Evolutionary conservation across 2,888 invertebrate species (phyloP).

Genomic region (Ennomos quercinarius): DNA sequence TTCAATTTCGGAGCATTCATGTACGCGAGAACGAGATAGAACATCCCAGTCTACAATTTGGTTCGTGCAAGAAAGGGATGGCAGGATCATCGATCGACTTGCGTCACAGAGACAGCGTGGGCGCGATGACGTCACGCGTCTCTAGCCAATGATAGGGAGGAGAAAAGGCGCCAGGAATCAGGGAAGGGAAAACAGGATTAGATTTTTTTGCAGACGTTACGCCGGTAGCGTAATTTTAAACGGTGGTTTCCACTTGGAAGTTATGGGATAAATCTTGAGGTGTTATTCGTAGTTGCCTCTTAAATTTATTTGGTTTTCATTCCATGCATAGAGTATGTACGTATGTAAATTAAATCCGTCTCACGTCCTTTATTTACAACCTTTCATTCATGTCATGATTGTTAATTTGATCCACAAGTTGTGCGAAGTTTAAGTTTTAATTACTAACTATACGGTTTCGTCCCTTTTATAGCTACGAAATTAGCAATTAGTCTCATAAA

Average conservation of each 20-base stretch:
- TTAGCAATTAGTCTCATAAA: too few species aligned
- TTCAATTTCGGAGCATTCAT: slow-evolving; percentile 75
- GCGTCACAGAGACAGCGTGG: slow-evolving; percentile 82
- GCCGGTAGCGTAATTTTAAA: slow-evolving; percentile 11
- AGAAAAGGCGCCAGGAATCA: slow-evolving; percentile 77
- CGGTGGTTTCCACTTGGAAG: neutral
- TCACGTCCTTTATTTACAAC: too few species aligned
- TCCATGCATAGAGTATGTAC: too few species aligned
- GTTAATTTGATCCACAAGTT: too few species aligned
- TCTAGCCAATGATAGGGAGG: slow-evolving; percentile 64
- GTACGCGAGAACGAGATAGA: slow-evolving; percentile 61
- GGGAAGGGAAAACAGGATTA: slow-evolving; percentile 49
- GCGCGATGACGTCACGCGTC: slow-evolving; percentile 80
- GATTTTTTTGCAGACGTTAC: slow-evolving; percentile 25
- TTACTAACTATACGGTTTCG: too few species aligned
- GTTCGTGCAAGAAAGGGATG: slow-evolving; percentile 51
- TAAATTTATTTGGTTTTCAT: too few species aligned
- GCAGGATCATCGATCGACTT: slow-evolving; percentile 76
- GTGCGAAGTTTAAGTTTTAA: too few species aligned
- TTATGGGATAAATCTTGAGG: neutral
- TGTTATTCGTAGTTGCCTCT: too few species aligned
- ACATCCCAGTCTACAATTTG: slow-evolving; percentile 19
- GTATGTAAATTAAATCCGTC: too few species aligned
- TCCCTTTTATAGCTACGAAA: too few species aligned
- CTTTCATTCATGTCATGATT: too few species aligned